Percentiles rank a stretch among this genome's conserved stretches.
Conservation (phyloP, 2,888 invertebrate genomes). For the Hermaeophaga mercurialis region DNA sequence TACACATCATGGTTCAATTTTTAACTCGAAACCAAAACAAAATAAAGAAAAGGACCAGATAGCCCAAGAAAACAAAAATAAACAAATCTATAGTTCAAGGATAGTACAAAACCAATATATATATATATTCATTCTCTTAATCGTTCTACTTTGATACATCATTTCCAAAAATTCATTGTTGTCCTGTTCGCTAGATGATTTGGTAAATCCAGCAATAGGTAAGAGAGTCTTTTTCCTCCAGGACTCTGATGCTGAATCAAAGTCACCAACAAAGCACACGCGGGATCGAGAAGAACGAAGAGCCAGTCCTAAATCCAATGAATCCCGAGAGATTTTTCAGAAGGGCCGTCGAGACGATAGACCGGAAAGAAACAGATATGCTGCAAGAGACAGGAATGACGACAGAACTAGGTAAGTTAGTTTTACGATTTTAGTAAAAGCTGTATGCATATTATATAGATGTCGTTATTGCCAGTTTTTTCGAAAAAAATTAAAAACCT, state of each 20-base stretch:
- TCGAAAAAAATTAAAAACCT: too few species aligned
- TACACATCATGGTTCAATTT: too few species aligned
- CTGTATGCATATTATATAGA: too few species aligned
- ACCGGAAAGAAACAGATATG: slow-evolving; percentile 29
- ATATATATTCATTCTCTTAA: too few species aligned
- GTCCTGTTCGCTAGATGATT: slow-evolving; percentile 35
- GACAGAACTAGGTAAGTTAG: slow-evolving; percentile 27
- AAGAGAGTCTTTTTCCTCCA: slow-evolving; percentile 53
- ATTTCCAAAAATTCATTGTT: slow-evolving; percentile 22
- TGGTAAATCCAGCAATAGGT: slow-evolving; percentile 46
- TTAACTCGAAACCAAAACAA: too few species aligned
- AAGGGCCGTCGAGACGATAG: slow-evolving; percentile 30
- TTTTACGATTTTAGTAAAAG: too few species aligned
- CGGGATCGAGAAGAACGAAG: slow-evolving; percentile 22
- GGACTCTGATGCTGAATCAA: slow-evolving; percentile 50
- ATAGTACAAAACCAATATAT: too few species aligned
- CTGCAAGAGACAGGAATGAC: slow-evolving; percentile 29
- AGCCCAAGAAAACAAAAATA: too few species aligned
- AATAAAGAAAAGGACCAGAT: too few species aligned
- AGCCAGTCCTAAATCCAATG: slow-evolving; percentile 31
- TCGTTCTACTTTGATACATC: too few species aligned
- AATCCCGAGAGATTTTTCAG: slow-evolving; percentile 31
- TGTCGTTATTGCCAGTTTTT: too few species aligned
- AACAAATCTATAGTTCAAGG: too few species aligned
- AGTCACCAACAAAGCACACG: slow-evolving; percentile 24